A percentile compares a stretch with the other conserved stretches of the same genome.
Conservation (phyloP, 2,113 vertebrate species). For the Tautogolabrus adspersus region DNA sequence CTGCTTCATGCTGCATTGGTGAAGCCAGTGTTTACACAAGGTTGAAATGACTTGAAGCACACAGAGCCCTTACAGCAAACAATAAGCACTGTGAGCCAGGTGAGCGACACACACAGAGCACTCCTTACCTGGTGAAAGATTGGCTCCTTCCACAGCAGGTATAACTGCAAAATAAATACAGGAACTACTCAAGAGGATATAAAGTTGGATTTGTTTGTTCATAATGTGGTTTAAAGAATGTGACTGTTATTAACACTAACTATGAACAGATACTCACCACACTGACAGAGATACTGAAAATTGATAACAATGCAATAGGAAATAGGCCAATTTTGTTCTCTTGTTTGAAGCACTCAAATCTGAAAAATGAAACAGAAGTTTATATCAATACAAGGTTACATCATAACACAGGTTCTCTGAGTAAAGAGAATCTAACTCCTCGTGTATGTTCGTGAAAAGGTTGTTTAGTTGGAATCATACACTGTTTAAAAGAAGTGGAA, state of each 20-base stretch:
- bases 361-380: slow-evolving; percentile 76
- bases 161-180: slow-evolving; percentile 86
- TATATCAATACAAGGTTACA: not conserved
- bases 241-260: not conserved
- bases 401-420: not conserved
- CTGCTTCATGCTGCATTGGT: not conserved
- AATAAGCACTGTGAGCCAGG: slow-evolving; percentile 23
- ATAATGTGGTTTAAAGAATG: not conserved
- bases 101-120: not conserved
- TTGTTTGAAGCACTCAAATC: slow-evolving; percentile 97
- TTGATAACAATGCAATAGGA: slow-evolving; percentile 86
- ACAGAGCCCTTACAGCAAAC: slow-evolving; percentile 62
- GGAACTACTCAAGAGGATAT: slow-evolving; percentile 17
- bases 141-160: slow-evolving; percentile 95
- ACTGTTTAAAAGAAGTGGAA: too few species aligned
- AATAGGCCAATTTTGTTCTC: slow-evolving; percentile 90
- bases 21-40: slow-evolving; percentile 45
- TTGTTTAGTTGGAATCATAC: too few species aligned
- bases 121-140: slow-evolving; percentile 96
- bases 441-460: too few species aligned
- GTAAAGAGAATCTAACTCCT: too few species aligned
- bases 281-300: slow-evolving; percentile 93
- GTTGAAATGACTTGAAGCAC: slow-evolving; percentile 10
- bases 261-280: slow-evolving; percentile 87
- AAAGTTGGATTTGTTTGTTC: not conserved